Base-by-base conservation (phyloP, 2,888 invertebrate species). In the Campaea margaritaria region DNA sequence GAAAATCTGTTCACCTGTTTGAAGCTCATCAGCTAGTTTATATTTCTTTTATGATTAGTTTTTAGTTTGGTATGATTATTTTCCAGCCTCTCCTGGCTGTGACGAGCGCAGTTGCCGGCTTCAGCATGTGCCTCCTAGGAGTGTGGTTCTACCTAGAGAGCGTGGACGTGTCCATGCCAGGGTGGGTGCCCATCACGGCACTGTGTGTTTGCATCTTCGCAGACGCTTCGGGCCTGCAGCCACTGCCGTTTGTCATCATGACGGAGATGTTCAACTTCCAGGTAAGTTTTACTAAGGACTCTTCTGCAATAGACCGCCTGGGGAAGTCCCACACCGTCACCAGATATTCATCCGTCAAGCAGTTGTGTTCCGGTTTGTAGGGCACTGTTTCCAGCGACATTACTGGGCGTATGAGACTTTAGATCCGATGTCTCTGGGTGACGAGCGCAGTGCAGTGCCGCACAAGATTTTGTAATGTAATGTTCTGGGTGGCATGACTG, bases 211-310 rank as follows among this genome's bases (percentile, higher is more conserved):
- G 81, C 68, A 91, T 92, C 41, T 90, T 89, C 64, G 86, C 91
- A 0, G 91, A 91, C 57, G 91, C 91, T 0, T 79, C 91, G 0
- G 92, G 91, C 0, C 66, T 92, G 21, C 91, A 91, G 54, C 91
- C 92, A 0, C 69, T 92, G 54, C 92, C 92, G 0, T 87, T 86
- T 21, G 91, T 92, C 1, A 86, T 92, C 8, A 91, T 92, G 91
- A 91, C 92, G 0, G 92, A 92, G 69, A 91, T 92, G 91, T 91
- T 92, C 44, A 91, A 69, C 58, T 92, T 92, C 64, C 91, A 91
- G 83, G 92, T 91, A 42, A n/a, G n/a, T n/a, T n/a, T n/a, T n/a
- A n/a, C n/a, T n/a, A n/a, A n/a, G n/a, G n/a, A n/a, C n/a, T n/a
- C n/a, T n/a, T n/a, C n/a, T n/a, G n/a, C n/a, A n/a, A n/a, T n/a